Evolutionary conservation across 2,888 invertebrate species (phyloP), one percentile per base, ranked within the genome.

Genomic region (Xestia c-nigrum): DNA sequence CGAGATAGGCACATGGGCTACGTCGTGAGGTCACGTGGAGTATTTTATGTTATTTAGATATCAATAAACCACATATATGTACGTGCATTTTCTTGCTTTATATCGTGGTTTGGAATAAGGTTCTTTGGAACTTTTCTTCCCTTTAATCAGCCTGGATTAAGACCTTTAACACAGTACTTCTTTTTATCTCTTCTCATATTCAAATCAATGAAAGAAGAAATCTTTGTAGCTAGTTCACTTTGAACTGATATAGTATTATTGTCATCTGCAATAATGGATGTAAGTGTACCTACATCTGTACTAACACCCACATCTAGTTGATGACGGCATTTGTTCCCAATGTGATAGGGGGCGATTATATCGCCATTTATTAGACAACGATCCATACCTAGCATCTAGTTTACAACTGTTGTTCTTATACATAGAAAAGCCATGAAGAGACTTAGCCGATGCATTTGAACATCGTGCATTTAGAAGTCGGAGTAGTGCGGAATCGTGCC

Each of bases 11-110:
- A 86, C 74, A 84, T 85, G 88, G 80, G 68, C 71, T 83, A 71
- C 74, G 84, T 87, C 85, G 66, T 89, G 89, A 91, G 92, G 93
- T 92, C 92, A 93, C 82, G 89, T 88, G 75, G 61, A 66, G 19
- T 85, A 55, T 78, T 61, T 69, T 71, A 57, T 52, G n/a, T 46
- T 72, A 72, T 69, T 65, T 61, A 38, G 57, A 59, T 73, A 78
- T 57, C 57, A 50, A 78, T 72, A 72, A 65, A 21, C 2, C 19
- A 69, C 55, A 69, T 3, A 64, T 47, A 52, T 38, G 24, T 61
- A 38, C 2, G 5, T 38, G 0, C 6, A 21, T 31, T 57, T 71
- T 71, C 38, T 50, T 65, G 38, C 24, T 65, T 69, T 66, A 63
- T 40, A 47, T 38, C 24, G 12, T 12, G 12, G 19, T 1, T 66